Evolutionary conservation across 1,140 invertebrate species (phyloP), one percentile per base, ranked within the genome.

Genomic region (Ceratosolen fusciceps): DNA sequence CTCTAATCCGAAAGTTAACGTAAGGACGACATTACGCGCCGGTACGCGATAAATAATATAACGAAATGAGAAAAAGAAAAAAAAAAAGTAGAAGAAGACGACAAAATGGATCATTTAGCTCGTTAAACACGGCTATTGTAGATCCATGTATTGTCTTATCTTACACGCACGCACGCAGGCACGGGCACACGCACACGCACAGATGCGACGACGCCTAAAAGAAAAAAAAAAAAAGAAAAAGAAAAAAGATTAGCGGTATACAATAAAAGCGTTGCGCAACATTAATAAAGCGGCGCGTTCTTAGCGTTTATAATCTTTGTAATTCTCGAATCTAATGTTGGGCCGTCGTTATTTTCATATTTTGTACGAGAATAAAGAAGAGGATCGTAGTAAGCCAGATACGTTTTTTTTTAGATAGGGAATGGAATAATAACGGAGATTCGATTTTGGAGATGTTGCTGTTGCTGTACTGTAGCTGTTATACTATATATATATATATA

Each of bases 351-450:
- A 49, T 47, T 70, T 39, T 47, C 2, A 70, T 70, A 16, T 24
- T 2, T 47, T 70, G 29, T 47, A 70, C n/a, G n/a, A n/a, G n/a
- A n/a, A n/a, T n/a, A 16, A 70, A 47, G 26, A 12, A 70, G 47
- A 70, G 47, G 10, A 24, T 39, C 3, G 14, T 39, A 0, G 93
- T 93, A 93, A 93, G 93, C n/a, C n/a, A n/a, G n/a, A n/a, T n/a
- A n/a, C n/a, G n/a, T n/a, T n/a, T n/a, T n/a, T n/a, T n/a, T n/a
- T n/a, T n/a, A n/a, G n/a, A n/a, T n/a, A n/a, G n/a, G n/a, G n/a
- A n/a, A n/a, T n/a, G n/a, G n/a, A n/a, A n/a, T n/a, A n/a, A n/a
- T n/a, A n/a, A n/a, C n/a, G n/a, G n/a, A n/a, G n/a, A n/a, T n/a
- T n/a, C n/a, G n/a, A n/a, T n/a, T n/a, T n/a, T n/a, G n/a, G n/a